A percentile compares a stretch with the other conserved stretches of the same genome.
phyloP scores from a whole-genome alignment of 2,888 invertebrate species.

The Sarcophaga rosellei region DNA sequence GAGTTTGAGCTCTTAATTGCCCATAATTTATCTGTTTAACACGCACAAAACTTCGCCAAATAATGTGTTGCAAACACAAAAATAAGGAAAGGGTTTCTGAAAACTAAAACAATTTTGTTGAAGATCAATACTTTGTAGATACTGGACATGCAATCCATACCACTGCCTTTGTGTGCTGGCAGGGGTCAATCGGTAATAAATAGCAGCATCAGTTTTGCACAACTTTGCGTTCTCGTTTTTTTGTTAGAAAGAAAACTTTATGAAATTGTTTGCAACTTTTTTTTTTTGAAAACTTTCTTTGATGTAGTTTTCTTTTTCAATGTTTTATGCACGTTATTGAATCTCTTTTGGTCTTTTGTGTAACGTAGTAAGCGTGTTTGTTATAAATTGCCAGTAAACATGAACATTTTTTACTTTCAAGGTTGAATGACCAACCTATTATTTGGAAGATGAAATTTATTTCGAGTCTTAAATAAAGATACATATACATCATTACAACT shows the following conservation, averaged over 20 bases:
- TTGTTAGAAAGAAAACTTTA: not conserved
- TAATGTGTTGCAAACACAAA: not conserved
- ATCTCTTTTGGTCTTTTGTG: not conserved
- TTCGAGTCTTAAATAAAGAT: conserved; percentile 29
- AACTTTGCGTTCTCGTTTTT: not conserved
- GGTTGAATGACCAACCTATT: no score
- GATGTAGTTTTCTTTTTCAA: conserved; percentile 2
- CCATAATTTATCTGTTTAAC: conserved; percentile 17
- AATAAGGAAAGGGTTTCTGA: no score
- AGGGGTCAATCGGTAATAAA: not conserved
- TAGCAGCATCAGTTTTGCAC: no score
- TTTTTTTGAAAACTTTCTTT: not conserved
- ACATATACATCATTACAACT: no score
- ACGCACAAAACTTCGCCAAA: not conserved
- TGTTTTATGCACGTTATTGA: not conserved
- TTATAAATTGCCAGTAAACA: conserved; percentile 44
- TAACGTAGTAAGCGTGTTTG: not conserved
- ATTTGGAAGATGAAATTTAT: conserved; percentile 43
- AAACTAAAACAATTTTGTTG: no score
- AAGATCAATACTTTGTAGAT: no score
- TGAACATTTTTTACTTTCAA: conserved; percentile 21
- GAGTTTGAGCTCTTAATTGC: not conserved
- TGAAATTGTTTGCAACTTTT: not conserved
- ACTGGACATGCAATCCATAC: not conserved
- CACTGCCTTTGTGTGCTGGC: not conserved